phyloP scores from a whole-genome alignment of 1,140 invertebrate species.

The Idris sp. region DNA sequence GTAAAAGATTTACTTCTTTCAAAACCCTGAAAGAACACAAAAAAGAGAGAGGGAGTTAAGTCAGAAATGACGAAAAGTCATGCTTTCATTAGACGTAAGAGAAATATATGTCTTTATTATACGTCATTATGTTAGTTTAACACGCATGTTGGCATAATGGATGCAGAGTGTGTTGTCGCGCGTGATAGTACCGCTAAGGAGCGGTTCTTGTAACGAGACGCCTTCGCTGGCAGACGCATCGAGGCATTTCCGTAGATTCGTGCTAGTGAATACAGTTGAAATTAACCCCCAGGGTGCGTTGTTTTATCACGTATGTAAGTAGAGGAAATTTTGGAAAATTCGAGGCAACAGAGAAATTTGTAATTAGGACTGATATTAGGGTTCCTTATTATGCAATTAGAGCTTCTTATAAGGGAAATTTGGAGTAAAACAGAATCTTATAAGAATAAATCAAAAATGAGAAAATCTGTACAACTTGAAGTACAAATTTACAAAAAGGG shows the following conservation, averaged over 20 bases:
- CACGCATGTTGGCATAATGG: constrained; percentile 59
- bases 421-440: too few species aligned
- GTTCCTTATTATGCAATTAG: too few species aligned
- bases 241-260: constrained; percentile 14
- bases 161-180: constrained; percentile 23
- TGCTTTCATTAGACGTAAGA: constrained; percentile 23
- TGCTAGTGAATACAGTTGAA: constrained; percentile 12
- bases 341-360: too few species aligned
- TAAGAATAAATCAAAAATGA: too few species aligned
- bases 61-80: constrained; percentile 12
- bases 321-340: too few species aligned
- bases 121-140: constrained; percentile 59
- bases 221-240: constrained; percentile 1
- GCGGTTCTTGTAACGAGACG: constrained; percentile 51
- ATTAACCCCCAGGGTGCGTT: constrained; percentile 9
- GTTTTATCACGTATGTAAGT: too few species aligned
- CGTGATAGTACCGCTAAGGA: constrained; percentile 29
- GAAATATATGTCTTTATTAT: constrained; percentile 50
- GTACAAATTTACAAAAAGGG: too few species aligned
- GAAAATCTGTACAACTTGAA: too few species aligned
- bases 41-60: constrained; percentile 5
- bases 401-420: too few species aligned
- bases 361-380: too few species aligned
- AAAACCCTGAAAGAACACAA: too few species aligned
- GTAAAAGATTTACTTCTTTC: too few species aligned